Percentiles rank a stretch among this genome's conserved stretches.
Conservation (phyloP, 2,888 invertebrate species). For the Plutella xylostella region DNA sequence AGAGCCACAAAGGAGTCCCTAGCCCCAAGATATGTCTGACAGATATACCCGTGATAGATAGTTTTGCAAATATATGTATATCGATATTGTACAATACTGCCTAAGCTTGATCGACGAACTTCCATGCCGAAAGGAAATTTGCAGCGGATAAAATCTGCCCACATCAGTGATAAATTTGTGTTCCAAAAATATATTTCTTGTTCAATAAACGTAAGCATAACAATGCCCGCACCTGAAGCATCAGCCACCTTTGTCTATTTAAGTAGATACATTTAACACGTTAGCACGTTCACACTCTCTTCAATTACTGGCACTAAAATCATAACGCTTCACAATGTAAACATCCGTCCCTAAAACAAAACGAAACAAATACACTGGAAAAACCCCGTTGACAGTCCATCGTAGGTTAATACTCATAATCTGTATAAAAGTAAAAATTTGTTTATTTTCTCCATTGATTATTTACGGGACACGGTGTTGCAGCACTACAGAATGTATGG, state of each 20-base stretch:
- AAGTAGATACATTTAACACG: too few relatives aligned
- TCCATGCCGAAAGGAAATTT: too few relatives aligned
- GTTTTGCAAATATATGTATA: slow-evolving; percentile 43
- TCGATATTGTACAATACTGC: too few relatives aligned
- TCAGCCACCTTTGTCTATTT: too few relatives aligned
- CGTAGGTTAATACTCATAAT: slow-evolving; percentile 60
- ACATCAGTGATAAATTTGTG: too few relatives aligned
- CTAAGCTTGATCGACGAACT: too few relatives aligned
- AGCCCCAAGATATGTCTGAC: slow-evolving; percentile 53
- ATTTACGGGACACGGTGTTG: slow-evolving; percentile 38
- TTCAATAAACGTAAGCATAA: too few relatives aligned
- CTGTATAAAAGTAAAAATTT: slow-evolving; percentile 37
- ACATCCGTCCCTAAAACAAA: slow-evolving; percentile 29
- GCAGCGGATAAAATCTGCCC: too few relatives aligned
- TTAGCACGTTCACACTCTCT: slow-evolving; percentile 59
- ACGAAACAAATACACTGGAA: slow-evolving; percentile 32
- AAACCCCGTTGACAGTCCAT: slow-evolving; percentile 57
- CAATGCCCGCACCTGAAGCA: too few relatives aligned
- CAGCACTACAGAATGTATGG: slow-evolving; percentile 41
- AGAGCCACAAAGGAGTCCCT: slow-evolving; percentile 57
- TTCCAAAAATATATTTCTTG: too few relatives aligned
- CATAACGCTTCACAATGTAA: slow-evolving; percentile 62
- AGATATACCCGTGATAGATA: slow-evolving; percentile 60
- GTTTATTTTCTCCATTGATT: slow-evolving; percentile 37
- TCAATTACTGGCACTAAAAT: slow-evolving; percentile 63